phyloP scores from a whole-genome alignment of 2,888 invertebrate genomes.

The Lydus trimaculatus region DNA sequence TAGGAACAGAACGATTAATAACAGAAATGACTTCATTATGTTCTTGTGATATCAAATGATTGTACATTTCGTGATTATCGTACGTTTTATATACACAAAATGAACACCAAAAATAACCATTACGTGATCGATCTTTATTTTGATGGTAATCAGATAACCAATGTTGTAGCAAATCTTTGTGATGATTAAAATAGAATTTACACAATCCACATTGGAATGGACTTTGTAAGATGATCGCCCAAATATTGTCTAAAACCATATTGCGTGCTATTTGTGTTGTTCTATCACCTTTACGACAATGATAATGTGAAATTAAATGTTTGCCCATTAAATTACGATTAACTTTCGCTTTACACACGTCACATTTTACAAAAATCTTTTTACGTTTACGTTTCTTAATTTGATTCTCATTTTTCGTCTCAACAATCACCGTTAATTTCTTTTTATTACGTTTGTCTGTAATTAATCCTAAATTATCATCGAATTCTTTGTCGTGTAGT shows the following conservation, averaged over 20 bases:
- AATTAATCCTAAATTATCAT: slow-evolving; percentile 53
- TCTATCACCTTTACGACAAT: slow-evolving; percentile 76
- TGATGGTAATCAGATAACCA: slow-evolving; percentile 75
- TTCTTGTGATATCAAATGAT: slow-evolving; percentile 70
- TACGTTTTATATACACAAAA: slow-evolving; percentile 76
- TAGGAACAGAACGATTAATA: slow-evolving; percentile 82
- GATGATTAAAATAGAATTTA: slow-evolving; percentile 83
- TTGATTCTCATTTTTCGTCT: slow-evolving; percentile 40
- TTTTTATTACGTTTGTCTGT: slow-evolving; percentile 40
- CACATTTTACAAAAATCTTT: slow-evolving; percentile 70
- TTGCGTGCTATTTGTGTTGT: slow-evolving; percentile 65
- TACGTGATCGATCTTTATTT: slow-evolving; percentile 60
- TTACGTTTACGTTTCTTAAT: slow-evolving; percentile 62
- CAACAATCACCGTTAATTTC: slow-evolving; percentile 26
- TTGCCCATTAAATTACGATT: slow-evolving; percentile 77
- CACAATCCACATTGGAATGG: slow-evolving; percentile 88
- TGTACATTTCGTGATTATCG: slow-evolving; percentile 70
- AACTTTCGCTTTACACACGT: slow-evolving; percentile 76
- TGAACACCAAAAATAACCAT: slow-evolving; percentile 74
- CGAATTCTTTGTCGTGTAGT: slow-evolving; percentile 73
- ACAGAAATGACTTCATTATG: slow-evolving; percentile 78
- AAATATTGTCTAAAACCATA: slow-evolving; percentile 79
- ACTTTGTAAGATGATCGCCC: slow-evolving; percentile 78
- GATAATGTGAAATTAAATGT: slow-evolving; percentile 86
- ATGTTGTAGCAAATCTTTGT: slow-evolving; percentile 73